Evolutionary conservation across 2,113 vertebrate species (phyloP).

Genomic region (Ciconia stormi): DNA sequence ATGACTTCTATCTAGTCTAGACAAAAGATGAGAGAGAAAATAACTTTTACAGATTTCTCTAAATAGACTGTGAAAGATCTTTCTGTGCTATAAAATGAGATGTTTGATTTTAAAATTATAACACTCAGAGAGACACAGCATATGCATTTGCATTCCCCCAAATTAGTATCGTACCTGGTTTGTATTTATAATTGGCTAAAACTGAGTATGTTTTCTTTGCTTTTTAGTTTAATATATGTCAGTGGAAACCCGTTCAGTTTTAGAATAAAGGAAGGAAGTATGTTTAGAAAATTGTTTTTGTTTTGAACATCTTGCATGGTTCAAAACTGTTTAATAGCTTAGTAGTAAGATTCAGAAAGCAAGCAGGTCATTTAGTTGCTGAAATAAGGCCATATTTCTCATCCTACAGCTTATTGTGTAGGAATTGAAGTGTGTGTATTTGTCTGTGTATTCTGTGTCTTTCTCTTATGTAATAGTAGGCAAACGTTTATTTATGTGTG

Average conservation of each 20-base stretch:
- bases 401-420: background rate
- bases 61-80: background rate
- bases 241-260: background rate
- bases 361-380: background rate
- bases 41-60: background rate
- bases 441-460: background rate
- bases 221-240: background rate
- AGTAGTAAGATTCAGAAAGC: background rate
- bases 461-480: background rate
- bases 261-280: background rate
- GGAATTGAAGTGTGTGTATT: background rate
- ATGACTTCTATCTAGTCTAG: constrained; percentile 7
- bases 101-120: background rate
- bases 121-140: background rate
- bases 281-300: background rate
- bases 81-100: background rate
- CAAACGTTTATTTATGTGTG: background rate
- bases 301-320: background rate
- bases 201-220: background rate
- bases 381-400: background rate
- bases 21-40: background rate
- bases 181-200: background rate
- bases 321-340: background rate
- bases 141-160: background rate
- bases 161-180: background rate